A percentile compares a stretch with the other conserved stretches of the same genome.
These are phyloP conservation scores for Clupea harengus DNA, from an alignment of 2,113 vertebrate genomes.

Conservation along the genomic window DNA sequence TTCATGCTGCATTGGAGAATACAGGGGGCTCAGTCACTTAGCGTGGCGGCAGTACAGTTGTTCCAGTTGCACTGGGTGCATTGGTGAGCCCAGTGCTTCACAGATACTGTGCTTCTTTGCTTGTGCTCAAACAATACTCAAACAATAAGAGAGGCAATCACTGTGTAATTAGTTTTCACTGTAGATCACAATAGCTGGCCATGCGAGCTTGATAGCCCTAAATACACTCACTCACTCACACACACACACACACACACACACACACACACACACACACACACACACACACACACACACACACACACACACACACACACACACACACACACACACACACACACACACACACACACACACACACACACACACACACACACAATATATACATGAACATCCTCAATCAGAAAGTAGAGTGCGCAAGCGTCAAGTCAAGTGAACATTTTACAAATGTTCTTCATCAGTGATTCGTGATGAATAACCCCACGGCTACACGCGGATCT, in stretches of 20 bases:
- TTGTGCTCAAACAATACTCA: neutral
- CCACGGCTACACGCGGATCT: neutral
- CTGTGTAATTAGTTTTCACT: neutral
- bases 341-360: neutral
- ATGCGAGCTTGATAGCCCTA: neutral
- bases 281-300: neutral
- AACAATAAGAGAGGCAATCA: neutral
- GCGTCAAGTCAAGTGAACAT: neutral
- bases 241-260: slow-evolving; percentile 28
- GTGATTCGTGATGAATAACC: slow-evolving; percentile 1
- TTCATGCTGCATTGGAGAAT: neutral
- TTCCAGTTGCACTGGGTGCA: neutral
- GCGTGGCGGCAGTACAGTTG: neutral
- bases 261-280: neutral
- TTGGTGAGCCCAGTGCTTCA: neutral
- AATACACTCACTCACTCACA: neutral
- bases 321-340: slow-evolving; percentile 36
- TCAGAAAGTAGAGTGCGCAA: neutral
- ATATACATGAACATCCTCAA: neutral
- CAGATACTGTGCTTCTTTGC: neutral
- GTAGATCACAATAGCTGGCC: neutral
- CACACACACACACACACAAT: neutral
- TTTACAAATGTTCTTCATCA: neutral
- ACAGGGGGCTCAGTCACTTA: neutral
- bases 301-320: neutral